Conservation (phyloP, 1,140 invertebrate species). For the Centruroides sculpturatus region DNA sequence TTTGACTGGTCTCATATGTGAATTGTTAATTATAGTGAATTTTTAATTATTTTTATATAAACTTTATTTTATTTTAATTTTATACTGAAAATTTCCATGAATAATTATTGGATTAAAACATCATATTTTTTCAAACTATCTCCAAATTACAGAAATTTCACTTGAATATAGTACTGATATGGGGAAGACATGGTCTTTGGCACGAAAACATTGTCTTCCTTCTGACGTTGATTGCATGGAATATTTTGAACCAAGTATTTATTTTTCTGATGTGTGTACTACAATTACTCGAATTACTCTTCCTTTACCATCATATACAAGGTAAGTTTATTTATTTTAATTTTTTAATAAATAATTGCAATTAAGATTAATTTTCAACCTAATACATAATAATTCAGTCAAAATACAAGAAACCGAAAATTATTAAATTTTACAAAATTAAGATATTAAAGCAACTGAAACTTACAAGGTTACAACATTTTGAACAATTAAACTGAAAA, state of each 20-base stretch:
- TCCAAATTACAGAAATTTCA: conserved; percentile 16
- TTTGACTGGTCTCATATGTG: no score
- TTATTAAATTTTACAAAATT: no score
- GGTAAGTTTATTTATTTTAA: conserved; percentile 22
- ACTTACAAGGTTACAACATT: no score
- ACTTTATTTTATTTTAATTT: no score
- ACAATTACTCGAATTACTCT: conserved; percentile 31
- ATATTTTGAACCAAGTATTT: conserved; percentile 30
- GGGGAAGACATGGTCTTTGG: conserved; percentile 31
- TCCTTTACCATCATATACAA: conserved; percentile 27
- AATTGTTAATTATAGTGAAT: no score
- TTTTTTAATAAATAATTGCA: not conserved
- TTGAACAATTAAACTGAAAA: no score
- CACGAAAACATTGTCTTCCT: conserved; percentile 29
- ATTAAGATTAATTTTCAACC: not conserved
- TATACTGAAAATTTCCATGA: no score
- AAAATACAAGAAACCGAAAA: no score
- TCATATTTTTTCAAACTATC: not conserved
- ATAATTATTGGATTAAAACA: no score
- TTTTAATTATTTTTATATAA: no score
- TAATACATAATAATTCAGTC: no score
- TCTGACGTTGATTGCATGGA: conserved; percentile 29
- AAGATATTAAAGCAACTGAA: no score
- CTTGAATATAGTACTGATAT: conserved; percentile 33
- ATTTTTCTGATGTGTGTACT: conserved; percentile 24